These are phyloP conservation scores for Hypotaenidia okinawae DNA, from an alignment of 2,797 vertebrate genomes.

Conservation along the genomic window DNA sequence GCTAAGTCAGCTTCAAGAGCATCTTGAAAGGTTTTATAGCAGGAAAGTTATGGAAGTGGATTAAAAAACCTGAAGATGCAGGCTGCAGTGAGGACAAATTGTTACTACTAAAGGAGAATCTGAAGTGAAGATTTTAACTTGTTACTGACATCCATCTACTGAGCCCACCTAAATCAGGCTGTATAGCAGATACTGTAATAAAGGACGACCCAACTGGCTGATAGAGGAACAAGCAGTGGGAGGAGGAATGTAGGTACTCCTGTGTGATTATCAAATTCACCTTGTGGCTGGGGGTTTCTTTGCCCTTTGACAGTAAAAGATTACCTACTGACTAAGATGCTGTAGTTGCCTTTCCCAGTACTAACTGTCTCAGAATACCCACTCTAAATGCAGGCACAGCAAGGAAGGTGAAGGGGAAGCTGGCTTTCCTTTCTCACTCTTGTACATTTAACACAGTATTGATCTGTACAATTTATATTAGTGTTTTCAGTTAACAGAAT, in stretches of 20 bases:
- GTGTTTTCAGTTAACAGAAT: background rate
- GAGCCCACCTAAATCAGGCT: background rate
- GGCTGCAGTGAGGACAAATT: background rate
- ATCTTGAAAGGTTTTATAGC: background rate
- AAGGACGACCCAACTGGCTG: background rate
- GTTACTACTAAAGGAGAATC: background rate
- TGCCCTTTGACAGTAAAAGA: background rate
- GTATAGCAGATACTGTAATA: background rate
- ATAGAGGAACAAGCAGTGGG: background rate
- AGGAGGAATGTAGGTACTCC: background rate
- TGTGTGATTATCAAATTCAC: background rate
- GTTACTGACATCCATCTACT: background rate
- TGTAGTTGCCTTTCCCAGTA: background rate
- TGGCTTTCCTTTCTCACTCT: background rate
- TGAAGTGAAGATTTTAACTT: background rate
- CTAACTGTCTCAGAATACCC: background rate
- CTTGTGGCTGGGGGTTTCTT: background rate
- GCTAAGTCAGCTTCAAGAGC: background rate
- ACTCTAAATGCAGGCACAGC: background rate
- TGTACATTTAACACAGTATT: background rate
- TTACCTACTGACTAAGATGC: background rate
- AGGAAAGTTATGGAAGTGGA: background rate
- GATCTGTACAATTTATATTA: background rate
- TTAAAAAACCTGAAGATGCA: background rate
- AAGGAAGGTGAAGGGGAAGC: background rate